Conservation (phyloP, 2,797 vertebrate species). For the Cynopterus sphinx region DNA sequence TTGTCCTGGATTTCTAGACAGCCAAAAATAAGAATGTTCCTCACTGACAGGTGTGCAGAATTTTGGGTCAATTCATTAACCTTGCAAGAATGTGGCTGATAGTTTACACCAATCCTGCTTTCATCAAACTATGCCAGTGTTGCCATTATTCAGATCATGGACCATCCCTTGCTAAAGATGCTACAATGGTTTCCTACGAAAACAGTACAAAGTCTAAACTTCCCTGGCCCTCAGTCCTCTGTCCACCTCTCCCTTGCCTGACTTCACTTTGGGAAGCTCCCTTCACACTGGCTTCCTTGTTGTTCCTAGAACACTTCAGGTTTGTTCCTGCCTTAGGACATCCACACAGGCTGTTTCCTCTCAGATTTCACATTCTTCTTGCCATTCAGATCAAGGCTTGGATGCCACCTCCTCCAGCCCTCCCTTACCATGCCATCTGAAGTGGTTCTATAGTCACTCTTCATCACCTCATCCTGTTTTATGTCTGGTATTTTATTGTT, state of each 20-base stretch:
- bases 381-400: neutral
- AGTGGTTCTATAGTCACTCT: neutral
- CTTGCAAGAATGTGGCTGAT: neutral
- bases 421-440: neutral
- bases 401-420: neutral
- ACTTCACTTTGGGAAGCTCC: neutral
- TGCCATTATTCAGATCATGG: neutral
- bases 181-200: neutral
- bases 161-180: neutral
- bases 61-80: neutral
- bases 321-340: neutral
- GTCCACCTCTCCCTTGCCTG: neutral
- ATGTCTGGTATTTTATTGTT: neutral
- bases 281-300: neutral
- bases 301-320: neutral
- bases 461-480: neutral
- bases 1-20: neutral
- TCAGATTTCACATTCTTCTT: neutral
- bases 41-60: neutral
- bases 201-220: neutral
- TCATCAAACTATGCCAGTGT: neutral
- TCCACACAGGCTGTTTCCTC: neutral
- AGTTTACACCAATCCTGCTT: neutral
- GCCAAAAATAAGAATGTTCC: neutral
- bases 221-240: neutral